Conservation (phyloP, 2,113 vertebrate species). For the Phylloscopus trochilus region DNA sequence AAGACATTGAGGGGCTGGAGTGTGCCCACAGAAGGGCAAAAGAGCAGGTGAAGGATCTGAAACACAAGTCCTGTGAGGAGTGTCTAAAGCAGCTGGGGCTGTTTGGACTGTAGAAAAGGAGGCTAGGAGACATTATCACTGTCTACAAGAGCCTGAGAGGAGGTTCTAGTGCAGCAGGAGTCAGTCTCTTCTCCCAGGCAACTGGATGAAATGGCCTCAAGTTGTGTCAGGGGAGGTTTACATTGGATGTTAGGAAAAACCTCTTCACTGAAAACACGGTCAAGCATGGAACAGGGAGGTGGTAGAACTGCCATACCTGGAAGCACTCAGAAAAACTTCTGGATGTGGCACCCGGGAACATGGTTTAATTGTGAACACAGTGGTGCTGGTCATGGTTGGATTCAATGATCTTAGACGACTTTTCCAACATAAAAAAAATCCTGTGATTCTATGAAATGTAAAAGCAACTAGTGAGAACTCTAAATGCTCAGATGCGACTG, state of each 20-base stretch:
- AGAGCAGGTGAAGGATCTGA: neutral
- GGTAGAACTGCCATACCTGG: neutral
- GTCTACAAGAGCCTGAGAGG: neutral
- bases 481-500: neutral
- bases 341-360: neutral
- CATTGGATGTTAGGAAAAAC: neutral
- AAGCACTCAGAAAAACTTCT: neutral
- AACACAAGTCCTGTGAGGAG: neutral
- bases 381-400: neutral
- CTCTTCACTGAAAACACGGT: neutral
- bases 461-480: neutral
- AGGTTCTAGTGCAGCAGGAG: neutral
- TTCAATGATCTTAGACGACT: neutral
- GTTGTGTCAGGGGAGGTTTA: neutral
- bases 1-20: neutral
- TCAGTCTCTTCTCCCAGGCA: neutral
- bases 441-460: neutral
- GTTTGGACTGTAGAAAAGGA: neutral
- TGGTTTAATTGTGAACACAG: neutral
- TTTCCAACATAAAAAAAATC: neutral
- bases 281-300: neutral
- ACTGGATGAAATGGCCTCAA: neutral
- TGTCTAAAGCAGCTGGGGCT: neutral
- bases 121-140: neutral
- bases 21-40: neutral